Percentiles rank a stretch among this genome's conserved stretches.
phyloP scores from a whole-genome alignment of 2,113 vertebrate species.

The Peromyscus californicus region DNA sequence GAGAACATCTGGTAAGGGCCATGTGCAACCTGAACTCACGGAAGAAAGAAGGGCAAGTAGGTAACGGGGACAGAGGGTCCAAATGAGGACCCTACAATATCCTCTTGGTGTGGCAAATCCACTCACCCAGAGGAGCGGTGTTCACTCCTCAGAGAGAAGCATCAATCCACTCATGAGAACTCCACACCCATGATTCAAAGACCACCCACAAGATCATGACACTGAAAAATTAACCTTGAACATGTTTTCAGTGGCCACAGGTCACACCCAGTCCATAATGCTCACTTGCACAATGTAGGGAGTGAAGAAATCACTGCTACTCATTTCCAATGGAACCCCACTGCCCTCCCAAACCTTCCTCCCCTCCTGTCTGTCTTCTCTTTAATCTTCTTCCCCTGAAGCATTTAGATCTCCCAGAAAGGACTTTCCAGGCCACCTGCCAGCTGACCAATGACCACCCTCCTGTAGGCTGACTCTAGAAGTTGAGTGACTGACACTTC shows the following conservation, averaged over 20 bases:
- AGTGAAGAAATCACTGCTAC: neutral
- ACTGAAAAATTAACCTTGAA: no score
- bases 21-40: no score
- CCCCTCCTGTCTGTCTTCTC: no score
- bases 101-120: neutral
- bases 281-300: no score
- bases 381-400: neutral
- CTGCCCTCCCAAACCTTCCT: no score
- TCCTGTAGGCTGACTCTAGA: neutral
- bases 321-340: neutral
- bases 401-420: neutral
- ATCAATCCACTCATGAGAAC: no score
- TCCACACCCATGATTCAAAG: neutral
- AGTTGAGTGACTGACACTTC: neutral
- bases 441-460: neutral
- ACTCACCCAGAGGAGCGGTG: neutral
- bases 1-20: neutral
- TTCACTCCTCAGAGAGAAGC: no score
- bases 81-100: neutral
- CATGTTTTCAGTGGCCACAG: neutral
- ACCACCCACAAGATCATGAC: fast-evolving
- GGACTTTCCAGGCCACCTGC: neutral
- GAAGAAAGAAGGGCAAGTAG: neutral
- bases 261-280: fast-evolving
- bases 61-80: no score